These are phyloP conservation scores for Dimorphilus gyrociliatus DNA, from an alignment of 2,888 invertebrate species.

Conservation along the genomic window DNA sequence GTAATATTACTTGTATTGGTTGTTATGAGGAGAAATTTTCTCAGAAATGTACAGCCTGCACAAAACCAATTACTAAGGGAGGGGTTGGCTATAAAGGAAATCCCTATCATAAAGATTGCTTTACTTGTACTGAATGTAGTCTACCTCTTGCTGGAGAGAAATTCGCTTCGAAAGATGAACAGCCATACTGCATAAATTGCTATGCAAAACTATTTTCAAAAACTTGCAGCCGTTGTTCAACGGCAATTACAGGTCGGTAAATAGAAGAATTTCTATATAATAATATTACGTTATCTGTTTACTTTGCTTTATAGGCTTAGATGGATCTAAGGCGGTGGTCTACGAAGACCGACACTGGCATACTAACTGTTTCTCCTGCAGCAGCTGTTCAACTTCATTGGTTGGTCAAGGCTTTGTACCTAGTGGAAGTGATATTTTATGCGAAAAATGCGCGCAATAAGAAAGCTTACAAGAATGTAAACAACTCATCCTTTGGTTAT, in stretches of 20 bases:
- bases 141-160: neutral
- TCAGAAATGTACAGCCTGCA: too few relatives aligned
- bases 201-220: neutral
- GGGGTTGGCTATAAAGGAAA: neutral
- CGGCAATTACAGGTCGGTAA: neutral
- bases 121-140: neutral
- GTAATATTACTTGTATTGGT: too few relatives aligned
- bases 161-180: neutral
- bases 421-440: too few relatives aligned
- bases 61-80: neutral
- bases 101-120: neutral
- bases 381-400: neutral
- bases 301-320: constrained; percentile 1
- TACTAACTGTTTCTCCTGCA: neutral
- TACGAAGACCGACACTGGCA: neutral
- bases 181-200: neutral
- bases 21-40: too few relatives aligned
- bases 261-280: neutral
- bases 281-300: neutral
- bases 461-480: too few relatives aligned
- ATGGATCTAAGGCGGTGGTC: neutral
- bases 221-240: neutral
- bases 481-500: too few relatives aligned
- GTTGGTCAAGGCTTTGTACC: neutral
- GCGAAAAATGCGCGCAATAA: too few relatives aligned